phyloP scores from a whole-genome alignment of 2,113 vertebrate genomes.

The Dipodomys stephensi region DNA sequence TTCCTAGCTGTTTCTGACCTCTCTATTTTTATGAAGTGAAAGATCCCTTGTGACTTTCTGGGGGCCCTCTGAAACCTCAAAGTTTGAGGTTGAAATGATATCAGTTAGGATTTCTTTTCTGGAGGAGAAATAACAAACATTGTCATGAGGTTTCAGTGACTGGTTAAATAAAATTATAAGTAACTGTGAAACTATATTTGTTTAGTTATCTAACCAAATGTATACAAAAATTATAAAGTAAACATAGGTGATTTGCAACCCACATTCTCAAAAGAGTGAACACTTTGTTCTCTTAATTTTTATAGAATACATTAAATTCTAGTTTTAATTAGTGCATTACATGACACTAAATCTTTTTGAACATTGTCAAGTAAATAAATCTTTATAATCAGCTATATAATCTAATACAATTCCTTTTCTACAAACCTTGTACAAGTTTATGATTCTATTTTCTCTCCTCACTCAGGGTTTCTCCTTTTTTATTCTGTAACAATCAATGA shows the following conservation, averaged over 20 bases:
- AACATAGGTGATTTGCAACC: neutral
- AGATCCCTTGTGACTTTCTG: neutral
- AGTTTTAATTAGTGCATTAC: neutral
- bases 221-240: neutral
- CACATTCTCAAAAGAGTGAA: constrained; percentile 3
- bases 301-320: neutral
- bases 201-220: neutral
- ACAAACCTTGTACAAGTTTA: neutral
- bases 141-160: neutral
- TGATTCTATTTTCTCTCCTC: neutral
- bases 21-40: constrained; percentile 29
- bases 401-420: neutral
- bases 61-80: neutral
- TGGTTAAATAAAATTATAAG: neutral
- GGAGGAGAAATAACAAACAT: neutral
- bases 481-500: neutral
- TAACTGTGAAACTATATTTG: neutral
- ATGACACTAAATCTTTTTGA: neutral
- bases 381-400: neutral
- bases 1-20: neutral
- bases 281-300: constrained; percentile 33
- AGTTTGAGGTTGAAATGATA: constrained; percentile 2
- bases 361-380: neutral
- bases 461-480: constrained; percentile 6
- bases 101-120: constrained; percentile 25